Evolutionary conservation across 2,797 vertebrate genomes (phyloP).

Genomic region (Uromys caudimaculatus): DNA sequence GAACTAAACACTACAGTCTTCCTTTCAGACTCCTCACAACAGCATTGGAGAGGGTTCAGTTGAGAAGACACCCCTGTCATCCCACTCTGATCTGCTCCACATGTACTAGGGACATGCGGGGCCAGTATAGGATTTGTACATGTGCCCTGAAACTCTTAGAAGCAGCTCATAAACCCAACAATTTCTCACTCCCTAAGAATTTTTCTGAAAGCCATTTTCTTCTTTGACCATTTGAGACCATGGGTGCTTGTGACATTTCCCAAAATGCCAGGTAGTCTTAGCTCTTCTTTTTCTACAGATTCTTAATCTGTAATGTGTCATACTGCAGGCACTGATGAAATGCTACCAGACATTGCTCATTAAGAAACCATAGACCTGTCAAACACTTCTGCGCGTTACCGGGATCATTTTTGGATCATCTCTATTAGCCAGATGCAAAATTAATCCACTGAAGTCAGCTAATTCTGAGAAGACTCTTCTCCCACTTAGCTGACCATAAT

Average conservation of each 20-base stretch:
- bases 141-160: not conserved
- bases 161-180: constrained; percentile 31
- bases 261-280: constrained; percentile 42
- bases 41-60: not conserved
- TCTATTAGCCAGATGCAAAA: constrained; percentile 65
- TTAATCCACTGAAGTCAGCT: constrained; percentile 63
- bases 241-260: constrained; percentile 59
- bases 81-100: not conserved
- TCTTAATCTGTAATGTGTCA: constrained; percentile 49
- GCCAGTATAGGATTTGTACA: not conserved
- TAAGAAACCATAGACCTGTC: constrained; percentile 16
- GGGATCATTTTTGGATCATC: constrained; percentile 41
- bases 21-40: not conserved
- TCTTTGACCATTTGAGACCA: not conserved
- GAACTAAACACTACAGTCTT: not conserved
- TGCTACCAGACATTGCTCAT: constrained; percentile 11
- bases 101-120: not conserved
- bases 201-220: constrained; percentile 47
- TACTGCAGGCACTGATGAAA: constrained; percentile 12
- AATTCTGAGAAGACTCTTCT: constrained; percentile 55
- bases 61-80: not conserved
- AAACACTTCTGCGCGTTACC: not conserved
- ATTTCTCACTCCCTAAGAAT: constrained; percentile 54
- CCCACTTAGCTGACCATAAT: constrained; percentile 61
- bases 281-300: constrained; percentile 41